phyloP scores from a whole-genome alignment of 1,140 invertebrate species.

The Drosophila melanogaster region Release_6_plus_ISO1_MT NT_033777.3:17920501-17921000 shows the following conservation, averaged over 20 bases:
- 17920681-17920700: slow-evolving; percentile 15
- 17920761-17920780: neutral
- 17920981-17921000: slow-evolving; percentile 66
- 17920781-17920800: neutral
- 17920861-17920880: slow-evolving; percentile 37
- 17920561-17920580: slow-evolving; percentile 6
- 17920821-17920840: neutral
- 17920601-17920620: slow-evolving; percentile 50
- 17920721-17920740: slow-evolving; percentile 10
- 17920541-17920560: neutral
- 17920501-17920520: slow-evolving; percentile 16
- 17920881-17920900: slow-evolving; percentile 8
- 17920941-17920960: slow-evolving; percentile 3
- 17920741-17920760: neutral
- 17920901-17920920: neutral
- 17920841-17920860: neutral
- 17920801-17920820: slow-evolving; percentile 3
- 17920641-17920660: neutral
- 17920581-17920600: slow-evolving; percentile 17
- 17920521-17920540: slow-evolving; percentile 24
- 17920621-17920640: slow-evolving; percentile 17
- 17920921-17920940: neutral
- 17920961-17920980: neutral
- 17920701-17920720: slow-evolving; percentile 11
- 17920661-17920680: neutral